Conservation (phyloP, 1,140 invertebrate genomes). For the Philopotamus ludificatus region DNA sequence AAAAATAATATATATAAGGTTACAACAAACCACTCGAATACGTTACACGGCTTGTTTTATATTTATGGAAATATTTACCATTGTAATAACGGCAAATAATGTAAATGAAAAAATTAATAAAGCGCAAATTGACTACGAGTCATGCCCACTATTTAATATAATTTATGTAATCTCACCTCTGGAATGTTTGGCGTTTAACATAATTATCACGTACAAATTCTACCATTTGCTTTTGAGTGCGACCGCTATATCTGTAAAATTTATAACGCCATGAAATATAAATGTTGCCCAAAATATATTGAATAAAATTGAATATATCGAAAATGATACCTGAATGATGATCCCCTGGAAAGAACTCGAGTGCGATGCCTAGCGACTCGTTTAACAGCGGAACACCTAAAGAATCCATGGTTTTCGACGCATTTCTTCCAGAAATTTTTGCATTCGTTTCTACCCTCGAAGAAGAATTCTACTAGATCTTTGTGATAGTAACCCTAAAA, state of each 20-base stretch:
- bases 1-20: too few relatives aligned
- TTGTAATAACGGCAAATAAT: too few relatives aligned
- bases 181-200: slow-evolving; percentile 89
- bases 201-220: slow-evolving; percentile 98
- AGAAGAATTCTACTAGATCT: slow-evolving; percentile 97
- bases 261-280: slow-evolving; percentile 25
- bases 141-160: too few relatives aligned
- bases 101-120: too few relatives aligned
- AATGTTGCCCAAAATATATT: neutral
- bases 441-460: slow-evolving; percentile 96
- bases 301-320: neutral
- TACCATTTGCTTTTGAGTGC: slow-evolving; percentile 98
- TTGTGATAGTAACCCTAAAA: slow-evolving; percentile 86
- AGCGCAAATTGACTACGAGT: too few relatives aligned
- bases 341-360: slow-evolving; percentile 86
- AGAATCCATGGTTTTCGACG: slow-evolving; percentile 98
- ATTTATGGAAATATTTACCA: too few relatives aligned
- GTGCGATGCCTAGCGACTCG: slow-evolving; percentile 81
- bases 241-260: slow-evolving; percentile 86
- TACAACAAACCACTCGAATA: too few relatives aligned
- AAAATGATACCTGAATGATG: slow-evolving; percentile 83
- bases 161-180: slow-evolving; percentile 82
- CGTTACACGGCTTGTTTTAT: too few relatives aligned
- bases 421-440: slow-evolving; percentile 99
- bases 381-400: slow-evolving; percentile 86